Evolutionary conservation across 2,888 invertebrate genomes (phyloP), one percentile per base, ranked within the genome.

Genomic region (Drosophila yooni): DNA sequence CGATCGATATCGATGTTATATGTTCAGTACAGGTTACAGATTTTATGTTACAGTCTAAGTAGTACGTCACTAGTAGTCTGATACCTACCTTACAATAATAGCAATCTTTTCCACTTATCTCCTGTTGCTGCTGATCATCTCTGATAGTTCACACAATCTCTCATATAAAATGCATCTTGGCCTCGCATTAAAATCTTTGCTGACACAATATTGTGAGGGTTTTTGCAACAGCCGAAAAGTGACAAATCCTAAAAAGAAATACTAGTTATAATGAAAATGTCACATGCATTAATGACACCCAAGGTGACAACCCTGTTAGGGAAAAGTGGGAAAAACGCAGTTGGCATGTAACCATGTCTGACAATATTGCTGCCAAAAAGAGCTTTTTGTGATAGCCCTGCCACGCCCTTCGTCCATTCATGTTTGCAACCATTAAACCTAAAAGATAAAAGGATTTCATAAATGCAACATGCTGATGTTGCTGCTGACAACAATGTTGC

Each of bases 221-320:
- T 77, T 62, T 53, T 62, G 15, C 8, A 61, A 21, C 82, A 77
- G 64, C 51, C 67, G 31, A 77, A 67, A 56, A 33, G 63, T 64
- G 60, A 60, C 74, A 63, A 69, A 62, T 52, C 73, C 50, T 38
- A 53, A 48, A 58, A 51, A 60, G 33, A 73, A 65, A 65, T 70
- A 76, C 76, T 81, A 76, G 79, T 73, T 90, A 88, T 88, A 92
- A 91, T 92, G 91, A 91, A 91, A 91, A 91, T 89, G 92, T 92
- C 91, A 92, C 77, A 82, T 91, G 88, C 92, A 91, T 92, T 91
- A 89, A 91, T 92, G 91, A 91, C 91, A 91, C 91, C 84, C 89
- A 91, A 88, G 90, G 91, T 87, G 87, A 91, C 90, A 90, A 70
- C 80, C 60, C 70, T 61, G 73, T 70, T 70, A 50, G 27, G 18